Evolutionary conservation across 1,140 invertebrate genomes (phyloP).

Genomic region (Danaus plexippus): DNA sequence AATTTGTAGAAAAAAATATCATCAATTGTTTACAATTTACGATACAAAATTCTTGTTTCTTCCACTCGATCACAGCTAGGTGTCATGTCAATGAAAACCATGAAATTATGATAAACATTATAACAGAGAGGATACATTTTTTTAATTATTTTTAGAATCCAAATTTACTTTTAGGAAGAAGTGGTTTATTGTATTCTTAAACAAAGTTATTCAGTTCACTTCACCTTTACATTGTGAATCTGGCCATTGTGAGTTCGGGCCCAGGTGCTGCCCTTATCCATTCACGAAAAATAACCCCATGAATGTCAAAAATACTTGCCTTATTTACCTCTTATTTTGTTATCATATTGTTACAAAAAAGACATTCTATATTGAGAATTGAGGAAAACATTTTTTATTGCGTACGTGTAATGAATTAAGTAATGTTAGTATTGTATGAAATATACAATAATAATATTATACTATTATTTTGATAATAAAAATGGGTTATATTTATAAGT

Average conservation of each 20-base stretch:
- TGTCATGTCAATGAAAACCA: too few species aligned
- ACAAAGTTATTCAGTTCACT: constrained; percentile 62
- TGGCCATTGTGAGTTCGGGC: constrained; percentile 35
- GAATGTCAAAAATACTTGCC: constrained; percentile 56
- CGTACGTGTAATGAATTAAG: too few species aligned
- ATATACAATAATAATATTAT: too few species aligned
- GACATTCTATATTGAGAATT: background rate
- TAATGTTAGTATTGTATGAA: too few species aligned
- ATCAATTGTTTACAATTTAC: too few species aligned
- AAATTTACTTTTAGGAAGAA: constrained; percentile 36
- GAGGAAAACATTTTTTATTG: constrained; percentile 11
- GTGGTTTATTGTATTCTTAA: constrained; percentile 64
- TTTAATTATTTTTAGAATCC: constrained; percentile 13
- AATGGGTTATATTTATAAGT: too few species aligned
- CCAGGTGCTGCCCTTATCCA: constrained; percentile 48
- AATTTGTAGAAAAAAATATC: too few species aligned
- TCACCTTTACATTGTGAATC: constrained; percentile 44
- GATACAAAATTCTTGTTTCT: too few species aligned
- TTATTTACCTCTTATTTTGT: constrained; percentile 36
- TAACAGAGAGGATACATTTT: too few species aligned
- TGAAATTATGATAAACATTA: too few species aligned
- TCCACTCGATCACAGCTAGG: too few species aligned
- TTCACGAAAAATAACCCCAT: constrained; percentile 53
- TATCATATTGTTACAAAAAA: constrained; percentile 35
- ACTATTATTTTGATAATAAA: too few species aligned